A percentile compares a stretch with the other conserved stretches of the same genome.
These are phyloP conservation scores for Meandrusa payeni DNA, from an alignment of 2,888 invertebrate genomes.

Conservation along the genomic window DNA sequence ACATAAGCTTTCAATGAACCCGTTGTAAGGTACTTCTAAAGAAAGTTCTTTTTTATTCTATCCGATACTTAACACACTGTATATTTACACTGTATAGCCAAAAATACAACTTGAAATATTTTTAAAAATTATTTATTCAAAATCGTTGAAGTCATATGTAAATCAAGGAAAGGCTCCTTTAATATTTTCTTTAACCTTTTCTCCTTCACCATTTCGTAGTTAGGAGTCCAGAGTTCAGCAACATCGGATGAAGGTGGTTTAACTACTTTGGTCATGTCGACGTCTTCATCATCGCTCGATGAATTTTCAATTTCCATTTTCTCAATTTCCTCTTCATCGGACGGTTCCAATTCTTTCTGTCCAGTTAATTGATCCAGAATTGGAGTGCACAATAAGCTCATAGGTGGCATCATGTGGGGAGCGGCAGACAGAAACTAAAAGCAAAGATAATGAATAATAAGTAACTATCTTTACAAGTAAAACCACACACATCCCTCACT, in stretches of 20 bases:
- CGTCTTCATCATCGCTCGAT: conserved; percentile 60
- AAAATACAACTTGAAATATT: conserved; percentile 5
- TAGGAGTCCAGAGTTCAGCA: conserved; percentile 61
- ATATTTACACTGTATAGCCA: no score
- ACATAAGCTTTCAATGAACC: no score
- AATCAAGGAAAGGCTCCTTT: conserved; percentile 52
- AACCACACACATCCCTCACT: conserved; percentile 17
- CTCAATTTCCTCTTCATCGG: conserved; percentile 27
- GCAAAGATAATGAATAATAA: no score
- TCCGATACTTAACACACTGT: no score
- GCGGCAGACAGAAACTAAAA: conserved; percentile 67
- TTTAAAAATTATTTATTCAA: conserved; percentile 41
- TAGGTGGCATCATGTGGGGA: conserved; percentile 70
- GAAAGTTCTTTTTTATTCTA: no score
- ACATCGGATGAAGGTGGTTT: conserved; percentile 42
- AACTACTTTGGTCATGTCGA: conserved; percentile 34
- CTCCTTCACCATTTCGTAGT: conserved; percentile 68
- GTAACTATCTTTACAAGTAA: no score
- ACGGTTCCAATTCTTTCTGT: conserved; percentile 41
- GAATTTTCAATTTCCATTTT: conserved; percentile 44
- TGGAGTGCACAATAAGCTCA: conserved; percentile 61
- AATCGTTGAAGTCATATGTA: conserved; percentile 49
- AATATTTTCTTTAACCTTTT: conserved; percentile 64
- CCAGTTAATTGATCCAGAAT: conserved; percentile 67
- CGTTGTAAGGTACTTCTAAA: no score